Conservation (phyloP, 2,888 invertebrate genomes). For the Torymus texanus region DNA sequence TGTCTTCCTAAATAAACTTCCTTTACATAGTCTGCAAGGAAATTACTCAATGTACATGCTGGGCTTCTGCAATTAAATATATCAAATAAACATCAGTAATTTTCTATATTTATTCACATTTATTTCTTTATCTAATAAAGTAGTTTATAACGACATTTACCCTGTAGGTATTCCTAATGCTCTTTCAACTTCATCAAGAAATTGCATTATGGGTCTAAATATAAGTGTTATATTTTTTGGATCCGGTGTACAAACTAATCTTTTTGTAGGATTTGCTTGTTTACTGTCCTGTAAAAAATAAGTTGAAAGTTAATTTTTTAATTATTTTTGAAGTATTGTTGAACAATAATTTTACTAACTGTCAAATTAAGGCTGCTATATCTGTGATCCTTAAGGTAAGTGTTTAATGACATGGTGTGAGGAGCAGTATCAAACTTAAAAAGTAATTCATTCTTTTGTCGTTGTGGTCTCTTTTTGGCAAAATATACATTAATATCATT, state of each 20-base stretch:
- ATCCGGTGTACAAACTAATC: constrained; percentile 86
- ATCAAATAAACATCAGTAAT: constrained; percentile 27
- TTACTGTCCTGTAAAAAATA: constrained; percentile 61
- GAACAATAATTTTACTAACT: constrained; percentile 57
- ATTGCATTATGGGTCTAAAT: constrained; percentile 88
- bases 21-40: constrained; percentile 90
- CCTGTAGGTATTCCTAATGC: constrained; percentile 78
- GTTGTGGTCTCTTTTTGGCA: constrained; percentile 76
- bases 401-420: constrained; percentile 76
- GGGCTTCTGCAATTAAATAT: constrained; percentile 76
- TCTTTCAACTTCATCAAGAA: constrained; percentile 89
- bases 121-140: not conserved
- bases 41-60: constrained; percentile 85
- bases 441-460: constrained; percentile 64
- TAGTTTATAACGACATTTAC: constrained; percentile 70
- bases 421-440: constrained; percentile 75
- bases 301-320: not conserved
- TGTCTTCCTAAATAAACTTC: constrained; percentile 90
- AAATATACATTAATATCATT: constrained; percentile 79
- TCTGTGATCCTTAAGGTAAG: constrained; percentile 71
- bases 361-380: constrained; percentile 73
- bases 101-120: not conserved
- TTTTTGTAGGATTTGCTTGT: constrained; percentile 72
- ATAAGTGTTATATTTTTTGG: constrained; percentile 85
- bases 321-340: too few relatives aligned